These are phyloP conservation scores for rat (Rattus norvegicus) DNA, from an alignment of 2,113 vertebrate species.

Conservation along the genomic window DNA sequence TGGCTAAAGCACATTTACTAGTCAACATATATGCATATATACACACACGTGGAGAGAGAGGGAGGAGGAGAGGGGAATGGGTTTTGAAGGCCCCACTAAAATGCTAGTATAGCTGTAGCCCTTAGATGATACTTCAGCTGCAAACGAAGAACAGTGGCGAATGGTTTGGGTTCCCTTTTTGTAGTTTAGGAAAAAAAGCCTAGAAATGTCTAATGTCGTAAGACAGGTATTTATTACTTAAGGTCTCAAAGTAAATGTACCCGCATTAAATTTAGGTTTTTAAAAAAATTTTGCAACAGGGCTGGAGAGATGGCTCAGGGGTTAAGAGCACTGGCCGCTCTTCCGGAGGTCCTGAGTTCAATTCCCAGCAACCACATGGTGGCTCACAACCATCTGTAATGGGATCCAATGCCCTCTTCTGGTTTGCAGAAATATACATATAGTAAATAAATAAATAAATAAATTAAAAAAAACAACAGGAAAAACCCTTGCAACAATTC, in stretches of 20 bases:
- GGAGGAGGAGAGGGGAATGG: background rate
- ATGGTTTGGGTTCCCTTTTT: conserved; percentile 59
- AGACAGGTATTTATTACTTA: conserved; percentile 70
- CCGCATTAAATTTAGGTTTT: conserved; percentile 59
- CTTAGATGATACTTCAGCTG: conserved; percentile 76
- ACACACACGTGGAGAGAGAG: background rate
- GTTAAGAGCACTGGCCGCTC: too few species aligned
- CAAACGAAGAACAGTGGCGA: conserved; percentile 38
- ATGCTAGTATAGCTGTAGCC: conserved; percentile 78
- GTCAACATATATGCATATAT: background rate
- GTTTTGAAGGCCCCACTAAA: conserved; percentile 36
- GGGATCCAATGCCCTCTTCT: too few species aligned
- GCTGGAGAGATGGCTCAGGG: too few species aligned
- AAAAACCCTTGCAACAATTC: conserved; percentile 43
- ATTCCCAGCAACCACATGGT: too few species aligned
- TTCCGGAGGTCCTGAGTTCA: too few species aligned
- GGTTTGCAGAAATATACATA: too few species aligned
- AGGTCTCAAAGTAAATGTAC: conserved; percentile 67
- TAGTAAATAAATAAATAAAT: too few species aligned
- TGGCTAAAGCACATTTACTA: conserved; percentile 54
- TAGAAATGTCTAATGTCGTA: conserved; percentile 68
- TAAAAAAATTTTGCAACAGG: background rate
- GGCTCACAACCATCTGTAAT: too few species aligned
- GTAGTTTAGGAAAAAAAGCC: conserved; percentile 62
- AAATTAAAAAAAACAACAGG: too few species aligned